A percentile compares a stretch with the other conserved stretches of the same genome.
Evolutionary conservation across 2,888 invertebrate species (phyloP).

Genomic region (Auanema sp.): DNA sequence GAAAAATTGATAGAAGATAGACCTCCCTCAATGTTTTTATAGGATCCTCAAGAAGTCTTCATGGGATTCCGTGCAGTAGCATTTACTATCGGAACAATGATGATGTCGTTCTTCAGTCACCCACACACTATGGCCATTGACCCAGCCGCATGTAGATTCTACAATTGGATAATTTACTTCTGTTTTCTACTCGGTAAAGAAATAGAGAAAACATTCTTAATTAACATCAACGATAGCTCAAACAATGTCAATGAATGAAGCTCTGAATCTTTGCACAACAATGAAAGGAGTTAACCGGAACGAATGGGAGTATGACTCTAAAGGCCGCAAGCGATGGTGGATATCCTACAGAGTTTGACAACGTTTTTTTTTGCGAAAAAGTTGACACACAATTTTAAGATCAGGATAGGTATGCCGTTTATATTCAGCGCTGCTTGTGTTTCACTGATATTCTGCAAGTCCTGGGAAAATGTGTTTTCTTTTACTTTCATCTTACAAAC

Average conservation of each 20-base stretch:
- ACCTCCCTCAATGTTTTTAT: background rate
- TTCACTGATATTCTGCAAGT: background rate
- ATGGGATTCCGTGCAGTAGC: background rate
- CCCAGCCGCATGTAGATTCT: background rate
- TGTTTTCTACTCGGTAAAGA: background rate
- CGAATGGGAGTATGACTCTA: constrained; percentile 1
- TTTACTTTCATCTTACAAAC: background rate
- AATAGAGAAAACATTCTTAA: background rate
- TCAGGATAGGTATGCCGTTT: constrained; percentile 1
- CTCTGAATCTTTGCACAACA: background rate
- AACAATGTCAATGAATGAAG: background rate
- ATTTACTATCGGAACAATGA: background rate
- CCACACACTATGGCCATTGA: background rate
- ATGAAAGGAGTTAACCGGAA: constrained; percentile 4
- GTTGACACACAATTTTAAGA: background rate
- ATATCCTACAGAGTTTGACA: constrained; percentile 6
- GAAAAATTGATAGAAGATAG: too few species aligned
- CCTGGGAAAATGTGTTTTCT: background rate
- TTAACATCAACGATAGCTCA: background rate
- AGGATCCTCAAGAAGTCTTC: constrained; percentile 1
- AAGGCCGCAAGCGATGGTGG: background rate
- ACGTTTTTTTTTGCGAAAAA: background rate
- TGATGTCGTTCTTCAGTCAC: background rate
- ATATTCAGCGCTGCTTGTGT: background rate
- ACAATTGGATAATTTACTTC: background rate